phyloP scores from a whole-genome alignment of 2,888 invertebrate genomes.

The Nymphalis c-album region DNA sequence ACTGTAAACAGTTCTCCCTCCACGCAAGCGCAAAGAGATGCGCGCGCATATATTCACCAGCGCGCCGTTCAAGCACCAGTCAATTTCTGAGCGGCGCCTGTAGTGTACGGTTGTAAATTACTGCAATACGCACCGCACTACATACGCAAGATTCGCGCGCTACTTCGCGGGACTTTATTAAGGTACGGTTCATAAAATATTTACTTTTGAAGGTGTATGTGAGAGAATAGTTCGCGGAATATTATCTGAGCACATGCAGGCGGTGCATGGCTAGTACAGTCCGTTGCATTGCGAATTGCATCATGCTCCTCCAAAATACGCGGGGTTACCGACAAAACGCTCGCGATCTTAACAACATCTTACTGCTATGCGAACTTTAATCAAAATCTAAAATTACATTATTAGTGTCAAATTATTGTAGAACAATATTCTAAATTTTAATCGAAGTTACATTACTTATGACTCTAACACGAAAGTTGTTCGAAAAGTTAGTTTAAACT shows the following conservation, averaged over 20 bases:
- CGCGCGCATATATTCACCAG: conserved; percentile 75
- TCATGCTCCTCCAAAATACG: conserved; percentile 41
- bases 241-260: conserved; percentile 25
- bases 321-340: conserved; percentile 37
- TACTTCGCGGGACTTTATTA: conserved; percentile 41
- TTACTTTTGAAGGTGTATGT: conserved; percentile 19
- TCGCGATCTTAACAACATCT: conserved; percentile 35
- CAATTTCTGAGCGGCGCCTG: conserved; percentile 56
- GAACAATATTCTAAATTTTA: neutral
- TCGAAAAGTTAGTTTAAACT: neutral
- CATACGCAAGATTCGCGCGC: conserved; percentile 43
- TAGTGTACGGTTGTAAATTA: conserved; percentile 48
- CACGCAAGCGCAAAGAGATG: conserved; percentile 71
- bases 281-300: conserved; percentile 48
- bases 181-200: conserved; percentile 43
- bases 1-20: conserved; percentile 55
- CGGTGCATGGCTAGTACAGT: conserved; percentile 30
- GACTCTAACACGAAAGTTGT: neutral
- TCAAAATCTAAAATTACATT: conserved; percentile 5
- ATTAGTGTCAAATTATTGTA: neutral
- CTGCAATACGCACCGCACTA: conserved; percentile 31
- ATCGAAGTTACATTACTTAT: neutral
- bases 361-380: conserved; percentile 41
- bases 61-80: conserved; percentile 65
- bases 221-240: conserved; percentile 24